Conservation (phyloP, 2,797 vertebrate species). For the Phoebastria nigripes region DNA sequence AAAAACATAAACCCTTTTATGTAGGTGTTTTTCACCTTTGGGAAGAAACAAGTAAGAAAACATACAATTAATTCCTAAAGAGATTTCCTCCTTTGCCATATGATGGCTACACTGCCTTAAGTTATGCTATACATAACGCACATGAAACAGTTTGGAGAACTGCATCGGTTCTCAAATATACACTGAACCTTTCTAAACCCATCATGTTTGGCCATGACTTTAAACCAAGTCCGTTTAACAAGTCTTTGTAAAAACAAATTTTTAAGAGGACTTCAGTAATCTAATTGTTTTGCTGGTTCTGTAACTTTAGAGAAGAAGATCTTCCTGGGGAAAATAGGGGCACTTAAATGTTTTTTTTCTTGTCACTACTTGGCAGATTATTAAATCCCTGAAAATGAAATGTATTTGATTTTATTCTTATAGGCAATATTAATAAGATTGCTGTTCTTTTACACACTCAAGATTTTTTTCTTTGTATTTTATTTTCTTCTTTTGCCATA, state of each 20-base stretch:
- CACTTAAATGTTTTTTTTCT: not conserved
- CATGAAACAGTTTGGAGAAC: not conserved
- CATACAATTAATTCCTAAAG: not conserved
- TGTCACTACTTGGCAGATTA: not conserved
- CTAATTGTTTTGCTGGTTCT: not conserved
- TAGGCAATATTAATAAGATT: not conserved
- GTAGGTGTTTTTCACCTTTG: not conserved
- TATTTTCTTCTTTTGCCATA: constrained; percentile 30
- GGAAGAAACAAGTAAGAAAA: not conserved
- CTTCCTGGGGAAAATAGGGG: not conserved
- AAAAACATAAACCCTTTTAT: not conserved
- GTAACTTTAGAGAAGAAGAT: not conserved
- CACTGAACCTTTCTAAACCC: not conserved
- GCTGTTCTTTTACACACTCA: not conserved
- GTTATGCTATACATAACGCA: not conserved
- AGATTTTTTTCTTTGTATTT: constrained; percentile 1
- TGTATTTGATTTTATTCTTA: constrained; percentile 17
- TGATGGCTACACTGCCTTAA: not conserved
- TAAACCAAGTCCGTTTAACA: not conserved
- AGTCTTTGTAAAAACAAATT: not conserved
- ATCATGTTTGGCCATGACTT: not conserved
- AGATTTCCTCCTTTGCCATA: not conserved
- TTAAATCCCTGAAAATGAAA: not conserved
- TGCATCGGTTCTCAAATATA: not conserved
- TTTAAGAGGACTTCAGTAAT: not conserved